Conservation (phyloP, 2,888 invertebrate genomes). For the Ypsolopha scabrella region DNA sequence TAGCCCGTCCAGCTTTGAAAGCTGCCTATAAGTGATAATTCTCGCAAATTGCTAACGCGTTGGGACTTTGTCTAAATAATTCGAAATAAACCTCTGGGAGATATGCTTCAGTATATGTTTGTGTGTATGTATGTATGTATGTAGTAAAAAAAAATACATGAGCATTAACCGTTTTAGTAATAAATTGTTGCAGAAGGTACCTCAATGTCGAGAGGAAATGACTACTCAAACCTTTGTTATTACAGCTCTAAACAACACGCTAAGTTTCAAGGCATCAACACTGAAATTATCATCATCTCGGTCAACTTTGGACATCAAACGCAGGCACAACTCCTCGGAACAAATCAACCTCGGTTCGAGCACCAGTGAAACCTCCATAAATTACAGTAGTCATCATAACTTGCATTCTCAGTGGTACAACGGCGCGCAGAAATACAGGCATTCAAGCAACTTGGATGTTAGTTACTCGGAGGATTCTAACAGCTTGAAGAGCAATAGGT, state of each 20-base stretch:
- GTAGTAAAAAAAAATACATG: too few relatives aligned
- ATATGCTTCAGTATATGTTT: too few relatives aligned
- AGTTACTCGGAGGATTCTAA: conserved; percentile 77
- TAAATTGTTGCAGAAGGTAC: too few relatives aligned
- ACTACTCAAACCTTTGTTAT: conserved; percentile 10
- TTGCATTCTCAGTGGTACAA: conserved; percentile 51
- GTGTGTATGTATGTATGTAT: too few relatives aligned
- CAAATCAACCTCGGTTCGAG: conserved; percentile 40
- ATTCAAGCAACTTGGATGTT: conserved; percentile 60
- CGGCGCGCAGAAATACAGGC: conserved; percentile 36
- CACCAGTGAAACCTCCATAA: conserved; percentile 40
- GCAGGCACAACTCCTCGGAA: conserved; percentile 58
- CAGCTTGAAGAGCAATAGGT: conserved; percentile 75
- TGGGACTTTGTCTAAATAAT: too few relatives aligned
- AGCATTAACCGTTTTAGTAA: too few relatives aligned
- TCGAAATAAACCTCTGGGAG: too few relatives aligned
- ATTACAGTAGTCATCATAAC: conserved; percentile 57
- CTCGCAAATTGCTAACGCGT: too few relatives aligned
- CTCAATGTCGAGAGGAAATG: too few relatives aligned
- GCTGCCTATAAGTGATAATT: too few relatives aligned
- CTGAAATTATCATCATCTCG: conserved; percentile 43
- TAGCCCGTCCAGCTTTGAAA: too few relatives aligned
- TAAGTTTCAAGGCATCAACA: conserved; percentile 33
- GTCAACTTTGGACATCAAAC: conserved; percentile 69
- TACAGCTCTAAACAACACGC: conserved; percentile 45